Evolutionary conservation across 2,113 vertebrate species (phyloP), one percentile per base, ranked within the genome.

Genomic region (Barbus barbus): DNA sequence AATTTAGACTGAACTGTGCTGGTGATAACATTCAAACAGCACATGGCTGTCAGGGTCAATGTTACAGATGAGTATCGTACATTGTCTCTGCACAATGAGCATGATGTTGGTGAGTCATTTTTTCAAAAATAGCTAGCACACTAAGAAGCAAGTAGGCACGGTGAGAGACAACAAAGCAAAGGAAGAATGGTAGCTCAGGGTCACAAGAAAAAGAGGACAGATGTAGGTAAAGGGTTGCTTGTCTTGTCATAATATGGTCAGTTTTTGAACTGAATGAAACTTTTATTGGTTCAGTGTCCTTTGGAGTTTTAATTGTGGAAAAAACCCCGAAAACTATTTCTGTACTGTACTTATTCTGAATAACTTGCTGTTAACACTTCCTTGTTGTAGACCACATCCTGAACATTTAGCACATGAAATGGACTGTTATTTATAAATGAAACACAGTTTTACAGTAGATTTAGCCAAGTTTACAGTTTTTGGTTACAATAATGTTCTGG

Each of bases 1-100:
- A 31, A 67, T 80, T 80, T 13, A 80, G n/a, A 65, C n/a, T 28
- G 56, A 80, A 31, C 6, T 7, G 38, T 60, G 56, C 31, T 60
- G 22, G 13, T 14, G 53, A 24, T 41, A 12, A 16, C 53, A 78
- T 46, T 80, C 60, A 48, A 13, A 58, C 33, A 22, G 31, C 51
- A 77, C 75, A 77, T 0, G 46, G 46, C 48, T 31, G 46, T 53
- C 38, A 38, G 33, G 36, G 44, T 75, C 44, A 28, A 1, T 51
- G 8, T 48, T 75, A 71, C 36, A 5, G 33, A 71, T 46, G 12
- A 73, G 36, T 73, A 46, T 22, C 26, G 41, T 24, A 51, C 3
- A 76, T 76, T 44, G 18, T 48, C 51, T 8, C 3, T 22, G 26
- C 26, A 76, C 41, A 76, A 53, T 53, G 11, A 48, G 38, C 24